Conservation (phyloP, 2,888 invertebrate species). For the Sarcophaga carnaria region DNA sequence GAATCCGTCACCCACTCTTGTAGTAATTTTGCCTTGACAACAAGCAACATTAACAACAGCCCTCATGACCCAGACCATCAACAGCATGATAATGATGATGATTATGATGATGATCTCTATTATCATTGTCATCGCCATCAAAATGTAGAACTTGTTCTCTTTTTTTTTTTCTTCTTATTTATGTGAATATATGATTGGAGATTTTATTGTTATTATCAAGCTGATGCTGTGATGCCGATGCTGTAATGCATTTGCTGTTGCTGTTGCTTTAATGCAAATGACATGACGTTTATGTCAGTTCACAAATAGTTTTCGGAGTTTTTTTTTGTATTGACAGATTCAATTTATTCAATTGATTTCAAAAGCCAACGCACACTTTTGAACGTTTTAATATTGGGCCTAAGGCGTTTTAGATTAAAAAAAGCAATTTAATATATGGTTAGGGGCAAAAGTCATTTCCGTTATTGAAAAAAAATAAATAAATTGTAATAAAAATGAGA, state of each 20-base stretch:
- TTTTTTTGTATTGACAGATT: slow-evolving; percentile 1
- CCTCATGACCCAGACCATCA: slow-evolving; percentile 4
- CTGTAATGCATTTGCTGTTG: background rate
- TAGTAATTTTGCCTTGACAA: no score
- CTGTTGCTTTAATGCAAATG: background rate
- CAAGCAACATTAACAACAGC: background rate
- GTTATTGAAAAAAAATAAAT: background rate
- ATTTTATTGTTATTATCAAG: no score
- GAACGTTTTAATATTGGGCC: no score
- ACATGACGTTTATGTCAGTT: slow-evolving; percentile 31
- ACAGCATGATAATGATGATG: no score
- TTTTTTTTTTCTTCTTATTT: no score
- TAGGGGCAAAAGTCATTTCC: background rate
- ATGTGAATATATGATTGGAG: no score
- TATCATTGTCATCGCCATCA: background rate
- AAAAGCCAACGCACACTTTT: background rate
- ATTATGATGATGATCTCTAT: background rate
- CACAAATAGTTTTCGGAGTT: background rate
- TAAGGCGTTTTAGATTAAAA: no score
- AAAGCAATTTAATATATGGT: slow-evolving; percentile 18
- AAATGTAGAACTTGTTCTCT: background rate
- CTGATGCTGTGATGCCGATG: no score
- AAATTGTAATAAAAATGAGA: background rate
- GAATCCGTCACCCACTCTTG: background rate
- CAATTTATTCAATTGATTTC: background rate